phyloP scores from a whole-genome alignment of 2,888 invertebrate genomes.

The Apodemia duryi region DNA sequence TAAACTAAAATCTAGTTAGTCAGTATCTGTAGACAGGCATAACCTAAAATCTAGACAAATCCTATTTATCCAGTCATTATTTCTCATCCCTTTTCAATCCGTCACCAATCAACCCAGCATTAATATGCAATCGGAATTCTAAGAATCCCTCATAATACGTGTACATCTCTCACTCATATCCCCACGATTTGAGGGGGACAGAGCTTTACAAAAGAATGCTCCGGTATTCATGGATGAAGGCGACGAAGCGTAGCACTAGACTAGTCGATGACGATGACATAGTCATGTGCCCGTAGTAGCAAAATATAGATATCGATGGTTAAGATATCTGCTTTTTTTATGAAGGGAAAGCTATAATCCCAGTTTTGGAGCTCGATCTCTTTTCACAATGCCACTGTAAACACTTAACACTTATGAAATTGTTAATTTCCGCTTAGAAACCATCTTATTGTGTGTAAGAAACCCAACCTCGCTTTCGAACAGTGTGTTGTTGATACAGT shows the following conservation, averaged over 20 bases:
- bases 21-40: background rate
- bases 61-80: conserved; percentile 22
- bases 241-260: conserved; percentile 67
- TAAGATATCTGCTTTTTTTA: background rate
- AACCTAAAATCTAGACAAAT: conserved; percentile 19
- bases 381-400: too few relatives aligned
- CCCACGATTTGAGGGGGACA: conserved; percentile 39
- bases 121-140: conserved; percentile 36
- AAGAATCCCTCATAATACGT: conserved; percentile 33
- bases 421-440: too few relatives aligned
- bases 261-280: conserved; percentile 71
- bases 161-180: conserved; percentile 39
- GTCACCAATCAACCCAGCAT: conserved; percentile 36
- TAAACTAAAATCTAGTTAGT: background rate
- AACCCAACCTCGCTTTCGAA: too few relatives aligned
- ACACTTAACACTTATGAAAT: too few relatives aligned
- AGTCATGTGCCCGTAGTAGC: conserved; percentile 37
- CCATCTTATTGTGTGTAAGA: too few relatives aligned
- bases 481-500: too few relatives aligned
- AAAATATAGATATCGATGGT: conserved; percentile 25
- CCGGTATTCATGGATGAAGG: conserved; percentile 66
- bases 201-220: conserved; percentile 57
- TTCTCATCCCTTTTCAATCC: conserved; percentile 32
- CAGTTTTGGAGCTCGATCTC: too few relatives aligned
- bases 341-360: background rate